A percentile compares a stretch with the other conserved stretches of the same genome.
Evolutionary conservation across 1,140 invertebrate species (phyloP).

Genomic region (Drosophila ercepeae): DNA sequence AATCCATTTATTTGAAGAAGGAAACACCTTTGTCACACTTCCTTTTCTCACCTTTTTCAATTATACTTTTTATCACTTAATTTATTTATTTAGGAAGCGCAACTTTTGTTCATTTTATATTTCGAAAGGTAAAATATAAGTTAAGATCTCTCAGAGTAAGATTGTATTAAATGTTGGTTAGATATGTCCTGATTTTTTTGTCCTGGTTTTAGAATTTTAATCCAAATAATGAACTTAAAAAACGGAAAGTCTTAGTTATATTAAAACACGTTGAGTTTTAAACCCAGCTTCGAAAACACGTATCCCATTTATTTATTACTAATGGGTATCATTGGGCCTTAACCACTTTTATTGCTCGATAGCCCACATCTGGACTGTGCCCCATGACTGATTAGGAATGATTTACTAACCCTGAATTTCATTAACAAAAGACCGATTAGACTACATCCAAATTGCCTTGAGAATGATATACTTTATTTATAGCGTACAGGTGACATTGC

Average conservation of each 20-base stretch:
- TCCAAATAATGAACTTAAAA: background rate
- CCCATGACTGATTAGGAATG: slow-evolving; percentile 19
- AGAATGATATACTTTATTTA: slow-evolving; percentile 36
- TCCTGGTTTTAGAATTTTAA: background rate
- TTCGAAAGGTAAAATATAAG: too few relatives aligned
- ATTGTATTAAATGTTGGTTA: too few relatives aligned
- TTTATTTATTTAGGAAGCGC: background rate
- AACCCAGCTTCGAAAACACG: background rate
- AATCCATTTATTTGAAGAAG: slow-evolving; percentile 4
- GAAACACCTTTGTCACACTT: slow-evolving; percentile 1
- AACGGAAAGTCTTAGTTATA: too few relatives aligned
- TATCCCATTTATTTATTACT: background rate
- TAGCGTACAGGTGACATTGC: slow-evolving; percentile 25
- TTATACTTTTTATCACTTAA: background rate
- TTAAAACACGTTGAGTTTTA: too few relatives aligned
- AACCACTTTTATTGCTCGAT: slow-evolving; percentile 1
- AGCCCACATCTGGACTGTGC: background rate
- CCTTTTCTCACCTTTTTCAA: background rate
- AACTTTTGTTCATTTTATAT: too few relatives aligned
- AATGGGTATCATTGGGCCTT: background rate
- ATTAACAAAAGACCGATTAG: slow-evolving; percentile 7
- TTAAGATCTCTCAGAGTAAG: too few relatives aligned
- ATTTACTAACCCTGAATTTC: slow-evolving; percentile 11
- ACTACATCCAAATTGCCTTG: slow-evolving; percentile 4
- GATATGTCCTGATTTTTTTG: too few relatives aligned